phyloP scores from a whole-genome alignment of 2,797 vertebrate genomes.

The Gastrophryne carolinensis region DNA sequence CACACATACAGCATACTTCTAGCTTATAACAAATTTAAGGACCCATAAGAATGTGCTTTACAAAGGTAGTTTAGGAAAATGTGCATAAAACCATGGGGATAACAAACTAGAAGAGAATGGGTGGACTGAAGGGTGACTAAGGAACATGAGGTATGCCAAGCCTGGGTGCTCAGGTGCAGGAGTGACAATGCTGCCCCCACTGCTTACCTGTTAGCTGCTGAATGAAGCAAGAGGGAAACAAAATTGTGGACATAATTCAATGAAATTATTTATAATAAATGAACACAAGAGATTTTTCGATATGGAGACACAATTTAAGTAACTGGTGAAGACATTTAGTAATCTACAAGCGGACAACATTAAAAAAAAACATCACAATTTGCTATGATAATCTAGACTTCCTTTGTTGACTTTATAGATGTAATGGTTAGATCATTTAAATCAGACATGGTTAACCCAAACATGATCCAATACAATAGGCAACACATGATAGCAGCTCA shows the following conservation, averaged over 20 bases:
- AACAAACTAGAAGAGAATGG: not conserved
- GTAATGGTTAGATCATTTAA: not conserved
- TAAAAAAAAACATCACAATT: constrained; percentile 5
- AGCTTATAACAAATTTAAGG: not conserved
- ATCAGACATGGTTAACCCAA: not conserved
- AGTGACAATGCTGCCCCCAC: constrained; percentile 40
- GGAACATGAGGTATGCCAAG: constrained; percentile 36
- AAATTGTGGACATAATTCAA: constrained; percentile 46
- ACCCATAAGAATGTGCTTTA: not conserved
- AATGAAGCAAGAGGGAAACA: constrained; percentile 50
- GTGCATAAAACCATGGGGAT: not conserved
- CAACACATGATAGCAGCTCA: constrained; percentile 2
- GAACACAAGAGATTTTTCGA: constrained; percentile 17
- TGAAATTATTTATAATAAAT: constrained; percentile 31
- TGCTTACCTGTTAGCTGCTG: constrained; percentile 48
- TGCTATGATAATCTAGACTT: not conserved
- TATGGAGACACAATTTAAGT: constrained; percentile 14
- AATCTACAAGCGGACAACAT: not conserved
- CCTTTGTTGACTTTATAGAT: not conserved
- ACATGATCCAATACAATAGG: not conserved
- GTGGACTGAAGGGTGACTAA: constrained; percentile 4
- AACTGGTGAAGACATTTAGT: not conserved
- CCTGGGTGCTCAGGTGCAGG: constrained; percentile 47
- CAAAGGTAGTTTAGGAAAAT: constrained; percentile 26
- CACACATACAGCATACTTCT: not conserved